These are phyloP conservation scores for Ptiloglossa arizonensis DNA, from an alignment of 1,140 invertebrate species.

Conservation along the genomic window DNA sequence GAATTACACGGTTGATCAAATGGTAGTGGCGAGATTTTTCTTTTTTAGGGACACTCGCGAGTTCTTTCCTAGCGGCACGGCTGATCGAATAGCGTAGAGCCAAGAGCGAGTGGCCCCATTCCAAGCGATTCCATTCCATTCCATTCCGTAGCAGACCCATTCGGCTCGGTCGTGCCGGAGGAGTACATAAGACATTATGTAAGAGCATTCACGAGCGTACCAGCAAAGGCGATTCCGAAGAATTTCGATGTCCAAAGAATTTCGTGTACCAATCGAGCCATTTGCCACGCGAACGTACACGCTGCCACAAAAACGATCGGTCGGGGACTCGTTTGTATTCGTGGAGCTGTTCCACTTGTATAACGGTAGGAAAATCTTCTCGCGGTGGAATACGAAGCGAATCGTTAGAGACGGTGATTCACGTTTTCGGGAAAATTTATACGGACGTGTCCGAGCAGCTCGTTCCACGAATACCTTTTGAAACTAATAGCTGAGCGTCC, in stretches of 20 bases:
- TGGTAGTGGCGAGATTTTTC: background rate
- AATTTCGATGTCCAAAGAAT: slow-evolving; percentile 30
- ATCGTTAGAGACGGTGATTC: background rate
- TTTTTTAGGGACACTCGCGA: slow-evolving; percentile 6
- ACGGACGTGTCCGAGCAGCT: too few relatives aligned
- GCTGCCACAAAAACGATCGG: background rate
- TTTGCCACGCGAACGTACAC: slow-evolving; percentile 7
- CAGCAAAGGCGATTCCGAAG: slow-evolving; percentile 27
- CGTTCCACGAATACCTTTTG: too few relatives aligned
- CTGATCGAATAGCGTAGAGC: slow-evolving; percentile 15
- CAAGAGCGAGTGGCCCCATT: slow-evolving; percentile 53
- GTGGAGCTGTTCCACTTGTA: background rate
- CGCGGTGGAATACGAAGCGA: background rate
- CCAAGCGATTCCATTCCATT: slow-evolving; percentile 49
- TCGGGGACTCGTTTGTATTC: slow-evolving; percentile 13
- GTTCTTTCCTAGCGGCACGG: slow-evolving; percentile 17
- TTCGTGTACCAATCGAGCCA: slow-evolving; percentile 37
- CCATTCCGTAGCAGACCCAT: slow-evolving; percentile 37
- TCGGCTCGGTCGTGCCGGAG: slow-evolving; percentile 33
- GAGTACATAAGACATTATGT: slow-evolving; percentile 44
- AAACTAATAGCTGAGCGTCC: too few relatives aligned
- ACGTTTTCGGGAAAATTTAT: background rate
- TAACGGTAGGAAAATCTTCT: slow-evolving; percentile 13
- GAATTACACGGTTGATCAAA: slow-evolving; percentile 23
- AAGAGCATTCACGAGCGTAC: slow-evolving; percentile 35